These are phyloP conservation scores for Pangasius krempfi DNA, from an alignment of 2,797 vertebrate genomes.

Conservation along the genomic window DNA sequence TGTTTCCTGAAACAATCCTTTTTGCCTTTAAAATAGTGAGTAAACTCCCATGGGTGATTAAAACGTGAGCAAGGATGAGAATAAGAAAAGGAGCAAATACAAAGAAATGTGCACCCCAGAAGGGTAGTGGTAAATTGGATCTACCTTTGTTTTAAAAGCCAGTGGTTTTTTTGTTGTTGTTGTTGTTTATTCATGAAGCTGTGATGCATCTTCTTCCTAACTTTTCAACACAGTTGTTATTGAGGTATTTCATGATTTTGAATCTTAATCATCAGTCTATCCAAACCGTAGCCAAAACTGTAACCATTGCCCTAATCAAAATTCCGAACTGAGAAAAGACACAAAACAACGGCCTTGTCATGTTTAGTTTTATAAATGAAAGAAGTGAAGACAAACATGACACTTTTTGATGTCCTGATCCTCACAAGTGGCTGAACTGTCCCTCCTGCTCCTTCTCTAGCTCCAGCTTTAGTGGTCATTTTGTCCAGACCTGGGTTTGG, in stretches of 20 bases:
- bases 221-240: neutral
- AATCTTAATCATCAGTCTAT: neutral
- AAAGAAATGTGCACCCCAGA: neutral
- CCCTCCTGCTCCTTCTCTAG: neutral
- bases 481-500: conserved; percentile 73
- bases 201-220: neutral
- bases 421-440: neutral
- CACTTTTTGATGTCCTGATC: neutral
- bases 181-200: neutral
- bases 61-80: conserved; percentile 15
- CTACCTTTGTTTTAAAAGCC: neutral
- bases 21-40: conserved; percentile 15
- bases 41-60: conserved; percentile 24
- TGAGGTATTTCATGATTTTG: too few species aligned
- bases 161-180: neutral
- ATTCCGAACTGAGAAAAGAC: neutral
- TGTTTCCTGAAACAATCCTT: conserved; percentile 12
- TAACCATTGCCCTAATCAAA: neutral
- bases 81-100: neutral
- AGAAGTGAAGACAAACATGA: too few species aligned
- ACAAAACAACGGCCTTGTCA: neutral
- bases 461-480: conserved; percentile 54
- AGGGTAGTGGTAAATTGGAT: neutral
- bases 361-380: neutral
- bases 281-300: neutral